Percentiles rank a stretch among this genome's conserved stretches.
Evolutionary conservation across 2,797 vertebrate species (phyloP).

Genomic region (Sarcophilus harrisii): DNA sequence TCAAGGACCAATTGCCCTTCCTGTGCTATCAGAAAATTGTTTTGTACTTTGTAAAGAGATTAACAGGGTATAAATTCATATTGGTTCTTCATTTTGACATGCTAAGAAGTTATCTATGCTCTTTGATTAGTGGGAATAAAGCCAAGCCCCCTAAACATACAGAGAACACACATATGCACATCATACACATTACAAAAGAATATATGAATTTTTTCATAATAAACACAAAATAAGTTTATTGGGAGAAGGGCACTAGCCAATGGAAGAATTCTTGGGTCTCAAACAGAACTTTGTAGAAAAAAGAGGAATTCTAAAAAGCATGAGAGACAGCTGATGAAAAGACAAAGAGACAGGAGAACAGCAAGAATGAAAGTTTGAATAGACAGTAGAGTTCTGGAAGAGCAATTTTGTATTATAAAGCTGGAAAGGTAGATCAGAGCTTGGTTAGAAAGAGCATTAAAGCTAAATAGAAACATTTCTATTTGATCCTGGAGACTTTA

Average conservation of each 20-base stretch:
- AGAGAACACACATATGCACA: not conserved
- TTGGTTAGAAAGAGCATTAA: not conserved
- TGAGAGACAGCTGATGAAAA: not conserved
- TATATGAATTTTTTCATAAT: not conserved
- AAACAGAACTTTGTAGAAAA: not conserved
- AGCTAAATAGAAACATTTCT: not conserved
- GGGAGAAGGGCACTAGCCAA: not conserved
- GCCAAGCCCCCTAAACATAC: not conserved
- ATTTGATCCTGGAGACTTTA: not conserved
- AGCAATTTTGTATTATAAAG: not conserved
- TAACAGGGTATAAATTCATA: not conserved
- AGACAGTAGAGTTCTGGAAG: not conserved
- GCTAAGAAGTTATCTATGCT: not conserved
- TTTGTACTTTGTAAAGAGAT: not conserved
- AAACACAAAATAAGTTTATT: not conserved
- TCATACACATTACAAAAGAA: not conserved
- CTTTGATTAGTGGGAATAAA: not conserved
- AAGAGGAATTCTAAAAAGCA: not conserved
- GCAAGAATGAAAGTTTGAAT: not conserved
- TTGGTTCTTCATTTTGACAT: not conserved
- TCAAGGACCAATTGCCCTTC: not conserved
- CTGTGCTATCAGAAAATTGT: not conserved
- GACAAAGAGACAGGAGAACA: not conserved
- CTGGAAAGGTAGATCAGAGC: not conserved
- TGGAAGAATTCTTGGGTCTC: not conserved